phyloP scores from a whole-genome alignment of 2,113 vertebrate genomes.

The Raja brachyura region DNA sequence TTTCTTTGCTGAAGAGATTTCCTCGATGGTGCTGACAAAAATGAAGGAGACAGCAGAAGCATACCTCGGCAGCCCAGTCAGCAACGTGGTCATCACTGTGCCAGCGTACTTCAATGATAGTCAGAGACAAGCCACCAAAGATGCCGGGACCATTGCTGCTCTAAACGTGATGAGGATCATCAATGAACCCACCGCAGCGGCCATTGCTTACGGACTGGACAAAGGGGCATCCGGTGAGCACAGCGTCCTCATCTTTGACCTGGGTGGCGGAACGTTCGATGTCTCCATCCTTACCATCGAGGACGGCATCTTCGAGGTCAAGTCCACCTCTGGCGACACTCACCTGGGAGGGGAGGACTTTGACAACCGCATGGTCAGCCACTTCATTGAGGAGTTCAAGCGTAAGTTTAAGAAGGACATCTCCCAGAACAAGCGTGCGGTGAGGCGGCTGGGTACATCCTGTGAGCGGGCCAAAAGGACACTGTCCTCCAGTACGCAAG shows the following conservation, averaged over 20 bases:
- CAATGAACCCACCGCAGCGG: conserved; percentile 84
- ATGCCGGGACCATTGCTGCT: conserved; percentile 80
- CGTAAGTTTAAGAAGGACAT: conserved; percentile 38
- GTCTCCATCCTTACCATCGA: conserved; percentile 40
- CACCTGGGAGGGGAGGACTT: conserved; percentile 40
- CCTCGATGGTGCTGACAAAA: conserved; percentile 73
- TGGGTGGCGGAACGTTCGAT: conserved; percentile 84
- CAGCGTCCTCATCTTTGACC: conserved; percentile 80
- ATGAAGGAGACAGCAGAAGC: conserved; percentile 75
- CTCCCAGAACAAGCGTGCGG: conserved; percentile 32
- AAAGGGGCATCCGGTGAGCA: conserved; percentile 71
- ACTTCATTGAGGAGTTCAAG: conserved; percentile 38
- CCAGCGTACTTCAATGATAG: conserved; percentile 91
- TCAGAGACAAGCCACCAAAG: conserved; percentile 87
- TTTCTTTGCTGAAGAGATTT: conserved; percentile 73
- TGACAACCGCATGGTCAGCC: conserved; percentile 39
- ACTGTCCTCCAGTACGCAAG: conserved; percentile 39
- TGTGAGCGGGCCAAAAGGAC: conserved; percentile 40
- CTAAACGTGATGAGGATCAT: conserved; percentile 84
- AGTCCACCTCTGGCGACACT: conserved; percentile 39
- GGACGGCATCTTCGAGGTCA: conserved; percentile 39
- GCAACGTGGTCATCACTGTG: conserved; percentile 79
- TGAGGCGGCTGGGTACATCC: conserved; percentile 36
- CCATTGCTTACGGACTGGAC: conserved; percentile 83
- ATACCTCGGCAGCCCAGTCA: conserved; percentile 67